phyloP scores from a whole-genome alignment of 2,113 vertebrate genomes.

The Lichenostomus cassidix region DNA sequence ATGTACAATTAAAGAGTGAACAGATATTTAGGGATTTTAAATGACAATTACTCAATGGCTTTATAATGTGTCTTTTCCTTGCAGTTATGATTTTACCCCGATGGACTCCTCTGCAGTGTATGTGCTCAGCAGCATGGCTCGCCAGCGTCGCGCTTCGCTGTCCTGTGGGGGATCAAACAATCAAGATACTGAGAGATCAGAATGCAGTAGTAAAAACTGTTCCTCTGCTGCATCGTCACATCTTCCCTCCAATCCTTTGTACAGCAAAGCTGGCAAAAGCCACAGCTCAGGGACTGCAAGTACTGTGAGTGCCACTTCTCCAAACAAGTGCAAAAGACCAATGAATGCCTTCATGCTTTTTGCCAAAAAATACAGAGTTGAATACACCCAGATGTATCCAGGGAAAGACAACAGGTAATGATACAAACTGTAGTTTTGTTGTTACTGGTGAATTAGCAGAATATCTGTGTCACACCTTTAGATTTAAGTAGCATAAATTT shows the following conservation, averaged over 20 bases:
- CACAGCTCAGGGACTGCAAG: constrained; percentile 89
- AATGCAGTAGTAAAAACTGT: constrained; percentile 80
- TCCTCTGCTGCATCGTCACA: constrained; percentile 77
- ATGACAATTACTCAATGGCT: not conserved
- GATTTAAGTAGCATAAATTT: not conserved
- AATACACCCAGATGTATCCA: constrained; percentile 99
- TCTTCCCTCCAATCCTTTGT: constrained; percentile 77
- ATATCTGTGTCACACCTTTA: not conserved
- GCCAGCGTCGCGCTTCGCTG: constrained; percentile 91
- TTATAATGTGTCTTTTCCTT: not conserved
- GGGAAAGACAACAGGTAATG: constrained; percentile 98
- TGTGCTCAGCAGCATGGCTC: constrained; percentile 97
- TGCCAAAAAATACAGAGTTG: constrained; percentile 99
- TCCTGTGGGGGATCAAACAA: constrained; percentile 85
- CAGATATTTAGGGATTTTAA: not conserved
- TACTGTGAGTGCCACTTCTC: constrained; percentile 85
- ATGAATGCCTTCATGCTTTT: constrained; percentile 99
- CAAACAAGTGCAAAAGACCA: constrained; percentile 98
- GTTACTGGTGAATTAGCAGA: not conserved
- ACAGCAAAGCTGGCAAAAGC: constrained; percentile 85
- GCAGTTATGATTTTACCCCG: constrained; percentile 96
- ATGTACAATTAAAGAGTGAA: not conserved
- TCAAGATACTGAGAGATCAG: constrained; percentile 87
- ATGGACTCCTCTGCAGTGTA: constrained; percentile 99
- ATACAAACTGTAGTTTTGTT: not conserved